phyloP scores from a whole-genome alignment of 1,140 invertebrate genomes.

The Cataglyphis hispanica region DNA sequence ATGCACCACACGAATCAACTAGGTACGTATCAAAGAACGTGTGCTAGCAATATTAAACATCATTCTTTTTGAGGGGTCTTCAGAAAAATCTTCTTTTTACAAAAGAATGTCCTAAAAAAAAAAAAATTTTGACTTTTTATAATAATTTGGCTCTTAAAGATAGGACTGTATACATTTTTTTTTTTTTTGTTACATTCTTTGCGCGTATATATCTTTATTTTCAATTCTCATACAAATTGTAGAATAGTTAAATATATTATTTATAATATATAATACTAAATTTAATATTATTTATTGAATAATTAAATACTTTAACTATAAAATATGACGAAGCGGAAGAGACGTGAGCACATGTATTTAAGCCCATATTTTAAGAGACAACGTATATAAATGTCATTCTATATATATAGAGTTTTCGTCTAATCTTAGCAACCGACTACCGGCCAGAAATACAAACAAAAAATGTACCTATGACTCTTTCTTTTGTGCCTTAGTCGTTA shows the following conservation, averaged over 20 bases:
- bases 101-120: neutral
- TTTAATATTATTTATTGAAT: too few species aligned
- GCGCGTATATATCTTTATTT: neutral
- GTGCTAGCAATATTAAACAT: conserved; percentile 1
- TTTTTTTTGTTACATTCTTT: neutral
- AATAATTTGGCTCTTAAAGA: neutral
- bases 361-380: conserved; percentile 65
- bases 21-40: conserved; percentile 78
- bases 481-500: conserved; percentile 18
- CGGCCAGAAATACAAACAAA: conserved; percentile 78
- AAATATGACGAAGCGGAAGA: conserved; percentile 5
- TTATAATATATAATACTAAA: too few species aligned
- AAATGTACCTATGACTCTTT: conserved; percentile 47
- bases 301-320: too few species aligned
- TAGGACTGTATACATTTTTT: neutral
- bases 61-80: neutral
- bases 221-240: neutral
- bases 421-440: conserved; percentile 82
- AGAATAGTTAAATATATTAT: neutral
- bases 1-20: conserved; percentile 85
- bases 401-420: conserved; percentile 77
- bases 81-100: neutral
- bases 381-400: conserved; percentile 81
- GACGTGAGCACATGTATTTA: conserved; percentile 5
- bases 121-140: neutral